A percentile compares a stretch with the other conserved stretches of the same genome.
Evolutionary conservation across 35 echinoderm and acorn worm species (phyloP).

Genomic region (Apostichopus japonicus): DNA sequence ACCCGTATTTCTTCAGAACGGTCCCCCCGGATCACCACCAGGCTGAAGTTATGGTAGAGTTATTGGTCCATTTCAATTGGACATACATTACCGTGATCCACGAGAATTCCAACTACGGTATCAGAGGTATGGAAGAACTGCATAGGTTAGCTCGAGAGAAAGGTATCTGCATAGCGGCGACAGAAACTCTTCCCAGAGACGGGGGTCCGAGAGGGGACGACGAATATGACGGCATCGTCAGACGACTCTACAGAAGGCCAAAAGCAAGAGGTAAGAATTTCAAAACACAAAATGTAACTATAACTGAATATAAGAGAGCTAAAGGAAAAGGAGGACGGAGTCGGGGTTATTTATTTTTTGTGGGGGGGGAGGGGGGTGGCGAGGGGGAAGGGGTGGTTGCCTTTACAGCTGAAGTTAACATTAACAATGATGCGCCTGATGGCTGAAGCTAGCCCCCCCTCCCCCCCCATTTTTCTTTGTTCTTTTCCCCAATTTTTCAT

Average conservation of each 20-base stretch:
- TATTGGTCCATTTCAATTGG: conserved; percentile 88
- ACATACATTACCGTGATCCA: conserved; percentile 93
- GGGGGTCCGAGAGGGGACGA: conserved; percentile 36
- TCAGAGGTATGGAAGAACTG: conserved; percentile 71
- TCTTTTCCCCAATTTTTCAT: no score
- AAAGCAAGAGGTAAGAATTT: conserved; percentile 60
- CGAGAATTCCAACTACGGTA: conserved; percentile 93
- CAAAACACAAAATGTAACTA: not conserved
- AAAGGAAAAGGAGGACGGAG: no score
- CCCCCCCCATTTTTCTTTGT: no score
- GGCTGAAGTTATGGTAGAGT: conserved; percentile 83
- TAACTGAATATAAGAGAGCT: no score
- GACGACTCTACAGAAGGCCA: conserved; percentile 41
- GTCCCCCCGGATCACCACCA: conserved; percentile 88
- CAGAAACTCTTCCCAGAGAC: conserved; percentile 68
- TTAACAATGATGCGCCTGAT: no score
- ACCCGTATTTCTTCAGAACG: conserved; percentile 85
- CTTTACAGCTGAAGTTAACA: no score
- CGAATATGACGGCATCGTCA: conserved; percentile 67
- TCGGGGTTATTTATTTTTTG: no score
- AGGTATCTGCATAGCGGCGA: conserved; percentile 77
- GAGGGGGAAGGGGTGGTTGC: no score
- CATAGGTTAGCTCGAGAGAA: conserved; percentile 48
- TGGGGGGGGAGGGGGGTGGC: no score
- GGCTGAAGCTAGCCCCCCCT: no score